Percentiles rank a stretch among this genome's conserved stretches.
phyloP scores from a whole-genome alignment of 2,888 invertebrate genomes.

The Eubasilissa splendida region DNA sequence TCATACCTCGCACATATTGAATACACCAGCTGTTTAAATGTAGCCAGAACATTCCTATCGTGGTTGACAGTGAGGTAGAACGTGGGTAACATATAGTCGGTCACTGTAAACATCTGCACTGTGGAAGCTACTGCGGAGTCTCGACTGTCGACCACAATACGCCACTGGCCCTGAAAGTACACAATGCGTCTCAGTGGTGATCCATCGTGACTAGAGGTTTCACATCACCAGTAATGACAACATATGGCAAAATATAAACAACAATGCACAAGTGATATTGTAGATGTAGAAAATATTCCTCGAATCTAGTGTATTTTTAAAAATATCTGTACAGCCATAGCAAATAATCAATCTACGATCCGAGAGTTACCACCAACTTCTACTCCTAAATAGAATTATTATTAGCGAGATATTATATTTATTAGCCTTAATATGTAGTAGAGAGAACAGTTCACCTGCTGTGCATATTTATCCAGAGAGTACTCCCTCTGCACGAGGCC shows the following conservation, averaged over 20 bases:
- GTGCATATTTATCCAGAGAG: slow-evolving; percentile 68
- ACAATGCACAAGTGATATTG: no score
- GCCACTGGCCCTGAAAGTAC: slow-evolving; percentile 61
- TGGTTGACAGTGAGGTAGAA: slow-evolving; percentile 74
- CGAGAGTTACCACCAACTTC: neutral
- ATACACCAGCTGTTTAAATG: slow-evolving; percentile 68
- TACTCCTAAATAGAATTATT: neutral
- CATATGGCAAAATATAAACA: neutral
- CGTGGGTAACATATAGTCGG: slow-evolving; percentile 74
- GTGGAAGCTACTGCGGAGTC: slow-evolving; percentile 52
- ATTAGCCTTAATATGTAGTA: neutral
- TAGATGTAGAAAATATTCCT: no score
- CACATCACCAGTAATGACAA: no score
- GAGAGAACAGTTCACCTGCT: slow-evolving; percentile 50
- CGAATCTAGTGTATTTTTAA: no score
- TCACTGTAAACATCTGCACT: slow-evolving; percentile 67
- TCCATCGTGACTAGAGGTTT: no score
- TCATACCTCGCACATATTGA: slow-evolving; percentile 75
- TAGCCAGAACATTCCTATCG: slow-evolving; percentile 65
- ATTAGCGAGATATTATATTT: neutral
- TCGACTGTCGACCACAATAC: slow-evolving; percentile 60
- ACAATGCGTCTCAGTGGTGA: neutral
- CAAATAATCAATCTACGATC: no score
- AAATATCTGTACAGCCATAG: no score
- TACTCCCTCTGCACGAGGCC: slow-evolving; percentile 75